Base-by-base conservation (phyloP, 2,888 invertebrate genomes). In the Smittia sp. region DNA sequence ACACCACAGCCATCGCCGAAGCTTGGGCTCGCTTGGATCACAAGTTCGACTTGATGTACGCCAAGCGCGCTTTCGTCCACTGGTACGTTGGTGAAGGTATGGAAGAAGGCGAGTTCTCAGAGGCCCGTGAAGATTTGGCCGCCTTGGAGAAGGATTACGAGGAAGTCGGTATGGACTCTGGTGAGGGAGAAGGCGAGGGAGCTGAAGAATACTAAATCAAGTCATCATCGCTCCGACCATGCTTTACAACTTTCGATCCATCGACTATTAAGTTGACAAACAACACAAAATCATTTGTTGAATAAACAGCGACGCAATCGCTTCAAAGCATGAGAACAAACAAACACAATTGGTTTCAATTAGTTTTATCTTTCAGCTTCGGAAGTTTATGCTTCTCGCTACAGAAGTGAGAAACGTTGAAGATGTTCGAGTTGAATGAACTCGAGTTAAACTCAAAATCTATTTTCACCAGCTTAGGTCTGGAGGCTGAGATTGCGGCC, bases 1-100 rank as follows among this genome's bases (percentile, higher is more conserved):
- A 97, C 86, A 98, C 96, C 76, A 97, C 96, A 7, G 95, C 97
- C 78, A 96, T 97, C 82, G 96, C 95, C 20, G 96, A 97, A 83
- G 96, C 97, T 52, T 97, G 96, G 96, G 95, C 95, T 22, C 90
- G 96, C 80, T 87, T 97, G 76, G 96, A 97, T 85, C 95, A 94
- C 84, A 96, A 96, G 85, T 95, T 96, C 84, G 96, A 96, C 83
- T 87, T 96, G 75, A 96, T 96, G 95, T 97, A 96, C 84, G 94
- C 96, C 82, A 96, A 96, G 86, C 89, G 96, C 77, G 96, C 96
- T 74, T 97, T 97, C 85, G 96, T 96, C 75, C 96, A 96, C 84
- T 96, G 96, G 96, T 92, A 92, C 82, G 92, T 92, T 76, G 91
- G 92, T 77, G 91, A 91, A 82, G 91, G 91, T 84, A 91, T 91